These are phyloP conservation scores for Gymnodraco acuticeps DNA, from an alignment of 2,797 vertebrate genomes.

Conservation along the genomic window DNA sequence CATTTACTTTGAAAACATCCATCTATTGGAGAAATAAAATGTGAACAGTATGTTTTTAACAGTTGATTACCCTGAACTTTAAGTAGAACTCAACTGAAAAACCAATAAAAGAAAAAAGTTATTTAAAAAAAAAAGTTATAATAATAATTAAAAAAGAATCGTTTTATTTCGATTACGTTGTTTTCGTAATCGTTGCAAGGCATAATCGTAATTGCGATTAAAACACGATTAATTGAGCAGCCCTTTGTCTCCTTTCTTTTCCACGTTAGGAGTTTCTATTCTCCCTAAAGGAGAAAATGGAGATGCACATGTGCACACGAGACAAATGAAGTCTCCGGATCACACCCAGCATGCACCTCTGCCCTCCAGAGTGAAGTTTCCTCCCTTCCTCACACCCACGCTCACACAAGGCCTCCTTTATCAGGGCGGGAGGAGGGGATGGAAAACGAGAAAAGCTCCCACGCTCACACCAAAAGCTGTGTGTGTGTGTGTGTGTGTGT, in stretches of 20 bases:
- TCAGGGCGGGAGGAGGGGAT: constrained; percentile 68
- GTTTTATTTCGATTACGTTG: no score
- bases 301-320: not conserved
- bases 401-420: constrained; percentile 78
- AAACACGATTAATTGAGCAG: no score
- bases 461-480: constrained; percentile 50
- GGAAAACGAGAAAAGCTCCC: constrained; percentile 73
- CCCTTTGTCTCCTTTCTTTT: not conserved
- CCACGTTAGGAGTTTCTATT: not conserved
- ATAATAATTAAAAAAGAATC: no score
- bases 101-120: no score
- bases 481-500: constrained; percentile 25
- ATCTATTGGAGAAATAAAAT: no score
- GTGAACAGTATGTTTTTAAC: no score
- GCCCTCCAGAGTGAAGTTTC: constrained; percentile 68
- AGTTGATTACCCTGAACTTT: no score
- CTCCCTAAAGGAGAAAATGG: not conserved
- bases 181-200: no score
- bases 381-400: constrained; percentile 75
- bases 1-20: no score
- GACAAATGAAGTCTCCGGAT: constrained; percentile 1
- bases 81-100: no score
- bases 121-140: no score
- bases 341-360: constrained; percentile 67
- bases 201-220: no score